Evolutionary conservation across 2,888 invertebrate species (phyloP).

Genomic region (Caradrina kadenii): DNA sequence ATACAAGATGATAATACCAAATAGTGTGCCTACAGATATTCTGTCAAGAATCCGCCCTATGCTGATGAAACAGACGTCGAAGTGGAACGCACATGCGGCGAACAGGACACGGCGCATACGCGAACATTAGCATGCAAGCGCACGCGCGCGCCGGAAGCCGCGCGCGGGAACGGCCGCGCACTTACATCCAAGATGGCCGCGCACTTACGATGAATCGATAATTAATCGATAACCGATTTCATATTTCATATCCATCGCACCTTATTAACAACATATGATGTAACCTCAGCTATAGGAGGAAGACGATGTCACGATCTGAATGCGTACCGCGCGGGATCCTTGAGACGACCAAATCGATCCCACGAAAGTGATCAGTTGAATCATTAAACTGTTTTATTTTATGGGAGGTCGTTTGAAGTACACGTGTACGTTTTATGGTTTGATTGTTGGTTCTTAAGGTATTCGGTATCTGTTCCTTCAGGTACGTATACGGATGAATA

Average conservation of each 20-base stretch:
- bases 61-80: constrained; percentile 66
- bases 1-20: constrained; percentile 24
- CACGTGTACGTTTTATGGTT: constrained; percentile 78
- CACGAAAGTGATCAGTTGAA: constrained; percentile 74
- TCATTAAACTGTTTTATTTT: constrained; percentile 79
- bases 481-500: constrained; percentile 18
- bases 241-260: constrained; percentile 85
- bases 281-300: constrained; percentile 82
- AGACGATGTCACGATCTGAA: constrained; percentile 73
- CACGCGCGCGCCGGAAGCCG: constrained; percentile 89
- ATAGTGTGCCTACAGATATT: constrained; percentile 33
- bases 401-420: constrained; percentile 80
- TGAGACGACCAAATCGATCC: constrained; percentile 78
- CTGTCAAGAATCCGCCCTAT: constrained; percentile 42
- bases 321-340: constrained; percentile 78
- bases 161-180: constrained; percentile 84
- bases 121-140: constrained; percentile 87
- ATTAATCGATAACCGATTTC: constrained; percentile 88
- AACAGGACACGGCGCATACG: constrained; percentile 80
- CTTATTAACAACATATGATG: constrained; percentile 85
- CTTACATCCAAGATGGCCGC: constrained; percentile 87
- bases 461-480: constrained; percentile 53
- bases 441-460: constrained; percentile 76
- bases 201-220: constrained; percentile 88
- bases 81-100: constrained; percentile 79